Conservation (phyloP, 2,113 vertebrate species). For the Myiopsitta monachus region DNA sequence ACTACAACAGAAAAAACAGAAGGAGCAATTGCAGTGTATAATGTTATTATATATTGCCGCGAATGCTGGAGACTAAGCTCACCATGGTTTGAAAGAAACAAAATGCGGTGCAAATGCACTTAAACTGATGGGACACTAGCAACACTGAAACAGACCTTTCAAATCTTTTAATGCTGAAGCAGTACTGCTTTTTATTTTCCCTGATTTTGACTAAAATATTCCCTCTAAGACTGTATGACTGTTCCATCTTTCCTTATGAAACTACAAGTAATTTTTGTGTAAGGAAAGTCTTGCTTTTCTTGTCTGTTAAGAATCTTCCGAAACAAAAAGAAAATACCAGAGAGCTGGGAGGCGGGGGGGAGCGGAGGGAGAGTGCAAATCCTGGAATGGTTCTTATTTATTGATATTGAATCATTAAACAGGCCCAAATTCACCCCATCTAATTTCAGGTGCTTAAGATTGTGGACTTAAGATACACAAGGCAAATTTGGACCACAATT, state of each 20-base stretch:
- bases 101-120: background rate
- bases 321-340: background rate
- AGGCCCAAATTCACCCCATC: background rate
- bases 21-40: fast-evolving
- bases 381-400: background rate
- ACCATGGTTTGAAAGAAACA: background rate
- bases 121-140: background rate
- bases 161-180: background rate
- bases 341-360: fast-evolving
- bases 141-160: background rate
- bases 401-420: background rate
- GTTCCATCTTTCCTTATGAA: background rate
- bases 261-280: background rate
- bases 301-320: background rate
- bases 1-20: background rate
- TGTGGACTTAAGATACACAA: background rate
- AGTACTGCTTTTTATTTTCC: background rate
- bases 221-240: background rate
- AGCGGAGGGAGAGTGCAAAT: background rate
- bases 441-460: background rate
- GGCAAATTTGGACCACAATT: background rate
- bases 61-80: background rate
- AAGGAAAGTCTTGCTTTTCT: background rate
- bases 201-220: background rate
- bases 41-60: background rate